Percentiles rank a stretch among this genome's conserved stretches.
These are phyloP conservation scores for Thalassaphorura encarpata DNA, from an alignment of 1,140 invertebrate genomes.

Conservation along the genomic window DNA sequence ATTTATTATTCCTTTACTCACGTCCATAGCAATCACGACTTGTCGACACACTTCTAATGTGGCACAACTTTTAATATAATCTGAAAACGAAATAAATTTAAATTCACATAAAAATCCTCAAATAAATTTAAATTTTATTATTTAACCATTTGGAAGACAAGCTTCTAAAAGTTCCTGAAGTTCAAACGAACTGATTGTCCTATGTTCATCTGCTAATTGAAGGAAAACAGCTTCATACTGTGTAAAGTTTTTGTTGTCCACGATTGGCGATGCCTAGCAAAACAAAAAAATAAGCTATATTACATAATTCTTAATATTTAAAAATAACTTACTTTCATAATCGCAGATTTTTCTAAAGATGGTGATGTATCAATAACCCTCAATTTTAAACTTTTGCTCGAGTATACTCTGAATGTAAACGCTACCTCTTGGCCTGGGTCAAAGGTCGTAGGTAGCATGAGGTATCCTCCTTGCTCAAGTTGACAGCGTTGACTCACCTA, in stretches of 20 bases:
- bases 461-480: slow-evolving; percentile 69
- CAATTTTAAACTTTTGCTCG: slow-evolving; percentile 68
- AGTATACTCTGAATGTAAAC: slow-evolving; percentile 72
- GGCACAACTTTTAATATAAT: slow-evolving; percentile 89
- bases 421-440: slow-evolving; percentile 80
- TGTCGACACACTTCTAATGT: slow-evolving; percentile 84
- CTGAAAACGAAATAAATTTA: slow-evolving; percentile 39
- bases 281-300: slow-evolving; percentile 11
- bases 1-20: slow-evolving; percentile 45
- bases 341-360: slow-evolving; percentile 56
- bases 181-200: slow-evolving; percentile 82
- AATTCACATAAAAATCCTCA: neutral
- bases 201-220: slow-evolving; percentile 73
- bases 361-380: slow-evolving; percentile 64
- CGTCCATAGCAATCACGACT: slow-evolving; percentile 76
- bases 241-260: slow-evolving; percentile 62
- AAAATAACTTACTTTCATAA: slow-evolving; percentile 49
- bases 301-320: slow-evolving; percentile 1
- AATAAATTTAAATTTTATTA: neutral
- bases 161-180: slow-evolving; percentile 82
- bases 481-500: slow-evolving; percentile 56
- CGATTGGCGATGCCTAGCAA: slow-evolving; percentile 46
- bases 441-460: slow-evolving; percentile 82
- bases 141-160: slow-evolving; percentile 73
- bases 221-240: slow-evolving; percentile 85